phyloP scores from a whole-genome alignment of 2,113 vertebrate genomes.

The Dicrurus megarhynchus region DNA sequence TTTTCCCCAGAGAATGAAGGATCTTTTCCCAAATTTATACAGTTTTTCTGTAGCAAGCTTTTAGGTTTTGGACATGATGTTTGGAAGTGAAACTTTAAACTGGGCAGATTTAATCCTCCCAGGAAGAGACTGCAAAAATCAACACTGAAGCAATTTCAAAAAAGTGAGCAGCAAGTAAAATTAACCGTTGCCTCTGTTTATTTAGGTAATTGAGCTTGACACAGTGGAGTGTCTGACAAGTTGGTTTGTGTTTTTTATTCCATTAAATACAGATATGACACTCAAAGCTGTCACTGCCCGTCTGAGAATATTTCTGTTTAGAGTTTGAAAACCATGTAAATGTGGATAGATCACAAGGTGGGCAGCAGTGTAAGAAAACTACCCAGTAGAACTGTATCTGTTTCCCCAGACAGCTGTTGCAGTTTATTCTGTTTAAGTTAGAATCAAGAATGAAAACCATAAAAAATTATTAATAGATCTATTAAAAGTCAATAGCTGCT shows the following conservation, averaged over 20 bases:
- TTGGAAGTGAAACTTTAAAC: conserved; percentile 24
- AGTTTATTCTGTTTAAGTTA: background rate
- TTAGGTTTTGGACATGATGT: background rate
- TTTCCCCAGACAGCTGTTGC: background rate
- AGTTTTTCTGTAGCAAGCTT: background rate
- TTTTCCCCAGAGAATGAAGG: background rate
- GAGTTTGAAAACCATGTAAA: background rate
- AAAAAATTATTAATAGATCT: background rate
- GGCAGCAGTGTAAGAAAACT: background rate
- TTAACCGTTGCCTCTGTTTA: conserved; percentile 31
- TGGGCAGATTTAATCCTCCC: background rate
- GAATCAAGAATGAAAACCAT: background rate
- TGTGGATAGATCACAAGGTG: background rate
- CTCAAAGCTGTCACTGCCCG: background rate
- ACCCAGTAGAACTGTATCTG: background rate
- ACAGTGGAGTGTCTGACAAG: conserved; percentile 16
- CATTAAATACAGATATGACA: background rate
- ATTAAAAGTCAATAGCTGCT: background rate
- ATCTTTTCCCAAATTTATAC: background rate
- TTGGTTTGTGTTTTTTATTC: conserved; percentile 20
- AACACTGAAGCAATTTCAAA: background rate
- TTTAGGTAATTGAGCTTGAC: conserved; percentile 47
- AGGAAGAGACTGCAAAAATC: background rate
- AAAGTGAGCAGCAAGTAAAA: conserved; percentile 7
- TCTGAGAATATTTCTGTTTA: background rate